Conservation (phyloP, 2,113 vertebrate species). For the Siniperca chuatsi region DNA sequence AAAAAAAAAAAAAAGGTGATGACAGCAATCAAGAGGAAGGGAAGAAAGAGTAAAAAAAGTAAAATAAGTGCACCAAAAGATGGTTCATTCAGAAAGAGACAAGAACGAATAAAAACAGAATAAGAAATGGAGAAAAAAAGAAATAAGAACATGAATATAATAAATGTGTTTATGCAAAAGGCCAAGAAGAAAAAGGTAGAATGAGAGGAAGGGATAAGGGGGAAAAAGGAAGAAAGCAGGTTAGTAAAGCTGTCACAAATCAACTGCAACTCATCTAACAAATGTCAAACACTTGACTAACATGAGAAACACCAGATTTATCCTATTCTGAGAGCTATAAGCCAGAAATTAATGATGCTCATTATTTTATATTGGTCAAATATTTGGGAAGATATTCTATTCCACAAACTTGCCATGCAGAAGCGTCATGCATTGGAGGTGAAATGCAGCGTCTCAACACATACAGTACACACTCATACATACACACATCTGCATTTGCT, state of each 20-base stretch:
- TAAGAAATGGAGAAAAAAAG: not conserved
- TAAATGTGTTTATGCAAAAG: conserved; percentile 45
- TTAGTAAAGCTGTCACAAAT: conserved; percentile 75
- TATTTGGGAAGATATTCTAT: not conserved
- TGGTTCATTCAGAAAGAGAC: conserved; percentile 15
- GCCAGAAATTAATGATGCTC: not conserved
- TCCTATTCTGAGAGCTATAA: not conserved
- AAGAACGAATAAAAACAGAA: conserved; percentile 22
- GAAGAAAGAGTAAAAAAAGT: not conserved
- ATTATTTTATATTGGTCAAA: conserved; percentile 24
- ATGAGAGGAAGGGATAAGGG: conserved; percentile 63
- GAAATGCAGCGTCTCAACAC: conserved; percentile 28
- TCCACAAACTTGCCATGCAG: conserved; percentile 18
- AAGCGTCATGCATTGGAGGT: conserved; percentile 26
- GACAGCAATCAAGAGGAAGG: not conserved
- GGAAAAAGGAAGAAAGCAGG: conserved; percentile 66
- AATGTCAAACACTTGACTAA: conserved; percentile 39
- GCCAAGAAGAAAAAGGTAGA: conserved; percentile 38
- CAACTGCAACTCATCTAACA: conserved; percentile 45
- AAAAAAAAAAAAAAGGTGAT: conserved; percentile 1
- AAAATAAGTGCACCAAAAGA: conserved; percentile 2
- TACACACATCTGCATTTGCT: conserved; percentile 42
- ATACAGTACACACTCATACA: conserved; percentile 10
- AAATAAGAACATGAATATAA: conserved; percentile 10
- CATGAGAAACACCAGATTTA: not conserved